Evolutionary conservation across 2,113 vertebrate genomes (phyloP), one percentile per base, ranked within the genome.

Genomic region (Heptranchias perlo): DNA sequence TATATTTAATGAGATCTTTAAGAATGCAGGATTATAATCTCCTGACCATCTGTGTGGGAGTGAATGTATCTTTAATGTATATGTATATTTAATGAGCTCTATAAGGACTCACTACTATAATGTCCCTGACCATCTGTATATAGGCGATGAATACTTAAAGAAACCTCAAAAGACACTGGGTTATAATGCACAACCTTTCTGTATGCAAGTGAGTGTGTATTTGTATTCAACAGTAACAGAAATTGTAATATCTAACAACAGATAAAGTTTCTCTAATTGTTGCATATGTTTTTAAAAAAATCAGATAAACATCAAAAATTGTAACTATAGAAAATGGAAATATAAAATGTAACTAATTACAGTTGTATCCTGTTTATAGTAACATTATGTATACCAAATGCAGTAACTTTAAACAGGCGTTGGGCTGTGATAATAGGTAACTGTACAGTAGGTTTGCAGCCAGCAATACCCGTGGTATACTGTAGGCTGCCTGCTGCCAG

Each of bases 1-100:
- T 49, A 95, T 28, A 94, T 67, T 67, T 44, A 49, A 65, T 67
- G 39, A 65, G n/a, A 44, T 25, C 94, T 95, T 67, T 67, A 69
- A 49, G 64, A 44, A 69, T 23, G 3, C 21, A 95, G 64, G 47
- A 52, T 69, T 69, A 49, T 49, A 52, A 95, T 95, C 13, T 5
- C 94, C 65, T 95, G 28, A 69, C 25, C 94, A 73, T 73, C 94
- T 95, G 64, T 69, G 64, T 95, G 44, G 13, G 64, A 95, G 64
- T 73, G 25, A 95, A 95, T 95, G 64, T 95, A 69, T 73, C 35
- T 69, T 95, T 95, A 95, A 95, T 73, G 94, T 18, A 95, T 65
- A 69, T 69, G 64, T 95, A 73, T 95, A 69, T 95, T 95, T 95
- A 95, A 95, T 95, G 14, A 49, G 47, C 11, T 69, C 65, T 25